Conservation (phyloP, 2,888 invertebrate genomes). For the Neocrepidodera transversa region DNA sequence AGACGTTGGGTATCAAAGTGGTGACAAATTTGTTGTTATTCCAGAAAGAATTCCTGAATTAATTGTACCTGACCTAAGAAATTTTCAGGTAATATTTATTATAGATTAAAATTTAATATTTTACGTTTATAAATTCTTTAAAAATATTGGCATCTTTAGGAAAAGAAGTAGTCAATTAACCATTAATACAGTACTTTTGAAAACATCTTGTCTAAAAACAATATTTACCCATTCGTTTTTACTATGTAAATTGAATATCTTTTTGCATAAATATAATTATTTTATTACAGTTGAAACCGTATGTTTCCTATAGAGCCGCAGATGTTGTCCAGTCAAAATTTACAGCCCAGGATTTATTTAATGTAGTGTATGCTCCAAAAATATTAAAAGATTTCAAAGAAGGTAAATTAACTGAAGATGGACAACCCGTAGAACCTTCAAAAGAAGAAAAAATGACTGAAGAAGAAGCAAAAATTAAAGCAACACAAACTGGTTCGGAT, state of each 20-base stretch:
- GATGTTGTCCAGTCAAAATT: slow-evolving; percentile 82
- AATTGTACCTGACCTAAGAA: slow-evolving; percentile 87
- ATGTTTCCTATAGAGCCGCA: slow-evolving; percentile 86
- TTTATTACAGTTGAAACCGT: slow-evolving; percentile 79
- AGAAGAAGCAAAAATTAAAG: slow-evolving; percentile 73
- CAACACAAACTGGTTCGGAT: slow-evolving; percentile 82
- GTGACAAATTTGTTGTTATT: slow-evolving; percentile 67
- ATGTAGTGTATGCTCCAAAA: slow-evolving; percentile 80
- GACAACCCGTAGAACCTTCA: slow-evolving; percentile 75
- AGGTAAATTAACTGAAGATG: slow-evolving; percentile 73
- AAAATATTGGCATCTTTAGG: no score
- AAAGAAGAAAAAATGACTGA: slow-evolving; percentile 74
- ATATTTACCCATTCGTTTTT: no score
- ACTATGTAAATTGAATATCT: no score
- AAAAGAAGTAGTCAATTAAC: no score
- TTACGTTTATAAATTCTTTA: no score
- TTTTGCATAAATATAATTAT: not conserved
- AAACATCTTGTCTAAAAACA: no score
- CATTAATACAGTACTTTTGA: no score
- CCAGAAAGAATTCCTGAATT: slow-evolving; percentile 93
- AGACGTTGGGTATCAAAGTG: slow-evolving; percentile 67
- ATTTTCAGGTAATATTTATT: slow-evolving; percentile 60
- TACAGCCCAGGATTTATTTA: slow-evolving; percentile 82
- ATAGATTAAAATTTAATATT: no score
- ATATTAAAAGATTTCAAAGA: slow-evolving; percentile 77